Conservation (phyloP, 2,797 vertebrate genomes). For the Acropternis orthonyx region DNA sequence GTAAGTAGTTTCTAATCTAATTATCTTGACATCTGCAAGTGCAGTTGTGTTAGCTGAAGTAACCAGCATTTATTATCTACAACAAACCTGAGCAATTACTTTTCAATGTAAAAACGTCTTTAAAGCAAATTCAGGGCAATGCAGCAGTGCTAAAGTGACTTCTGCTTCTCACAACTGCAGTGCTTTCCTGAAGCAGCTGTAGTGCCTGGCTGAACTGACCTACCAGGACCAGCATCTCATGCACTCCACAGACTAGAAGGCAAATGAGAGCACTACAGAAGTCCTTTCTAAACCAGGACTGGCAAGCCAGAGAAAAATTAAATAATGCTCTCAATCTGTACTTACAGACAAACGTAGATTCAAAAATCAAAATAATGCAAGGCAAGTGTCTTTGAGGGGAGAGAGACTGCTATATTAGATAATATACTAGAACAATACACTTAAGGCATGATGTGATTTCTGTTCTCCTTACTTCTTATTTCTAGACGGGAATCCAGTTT, state of each 20-base stretch:
- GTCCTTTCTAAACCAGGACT: not conserved
- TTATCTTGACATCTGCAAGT: not conserved
- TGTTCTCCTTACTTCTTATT: not conserved
- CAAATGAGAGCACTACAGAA: rapidly evolving
- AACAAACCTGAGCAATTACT: not conserved
- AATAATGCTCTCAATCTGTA: not conserved
- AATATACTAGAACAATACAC: not conserved
- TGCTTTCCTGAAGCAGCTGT: not conserved
- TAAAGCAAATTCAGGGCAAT: not conserved
- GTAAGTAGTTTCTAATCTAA: not conserved
- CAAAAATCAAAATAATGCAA: not conserved
- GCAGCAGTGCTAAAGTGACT: not conserved
- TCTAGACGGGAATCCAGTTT: not conserved
- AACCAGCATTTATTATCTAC: not conserved
- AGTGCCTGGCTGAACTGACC: not conserved
- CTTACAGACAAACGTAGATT: not conserved
- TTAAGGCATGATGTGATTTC: not conserved
- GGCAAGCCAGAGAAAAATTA: not conserved
- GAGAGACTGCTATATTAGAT: not conserved
- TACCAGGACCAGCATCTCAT: not conserved
- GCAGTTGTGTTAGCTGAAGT: not conserved
- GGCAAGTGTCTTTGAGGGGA: not conserved
- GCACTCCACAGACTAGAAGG: not conserved
- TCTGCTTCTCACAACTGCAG: not conserved
- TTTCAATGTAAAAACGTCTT: not conserved